phyloP scores from a whole-genome alignment of 1,140 invertebrate genomes.

The Argopecten irradians region DNA sequence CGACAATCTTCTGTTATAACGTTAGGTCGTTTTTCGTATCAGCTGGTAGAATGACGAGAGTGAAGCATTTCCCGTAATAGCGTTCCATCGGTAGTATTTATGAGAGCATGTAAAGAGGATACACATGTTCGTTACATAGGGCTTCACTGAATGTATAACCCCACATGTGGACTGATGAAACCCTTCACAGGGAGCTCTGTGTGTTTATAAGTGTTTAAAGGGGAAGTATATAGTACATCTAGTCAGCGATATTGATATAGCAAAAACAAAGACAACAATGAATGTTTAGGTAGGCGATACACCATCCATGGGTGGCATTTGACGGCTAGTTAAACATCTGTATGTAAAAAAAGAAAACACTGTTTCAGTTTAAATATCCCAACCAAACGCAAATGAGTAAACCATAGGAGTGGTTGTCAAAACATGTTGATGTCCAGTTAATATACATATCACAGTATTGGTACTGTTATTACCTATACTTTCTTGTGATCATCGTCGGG shows the following conservation, averaged over 20 bases:
- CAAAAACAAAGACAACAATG: not conserved
- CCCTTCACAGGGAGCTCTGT: not conserved
- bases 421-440: too few species aligned
- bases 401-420: not conserved
- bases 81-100: not conserved
- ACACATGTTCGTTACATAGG: not conserved
- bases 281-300: not conserved
- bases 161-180: not conserved
- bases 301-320: not conserved
- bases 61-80: not conserved
- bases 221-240: not conserved
- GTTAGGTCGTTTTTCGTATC: slow-evolving; percentile 8
- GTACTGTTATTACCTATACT: too few species aligned
- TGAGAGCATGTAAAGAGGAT: slow-evolving; percentile 4
- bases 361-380: not conserved
- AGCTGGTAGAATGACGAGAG: not conserved
- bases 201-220: not conserved
- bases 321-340: not conserved
- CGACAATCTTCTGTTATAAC: not conserved
- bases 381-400: not conserved
- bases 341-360: not conserved
- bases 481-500: too few species aligned
- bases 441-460: too few species aligned
- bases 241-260: not conserved
- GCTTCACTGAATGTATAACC: not conserved